A percentile compares a stretch with the other conserved stretches of the same genome.
These are phyloP conservation scores for Schizopygopsis pylzovi DNA, from an alignment of 2,797 vertebrate species.

Conservation along the genomic window DNA sequence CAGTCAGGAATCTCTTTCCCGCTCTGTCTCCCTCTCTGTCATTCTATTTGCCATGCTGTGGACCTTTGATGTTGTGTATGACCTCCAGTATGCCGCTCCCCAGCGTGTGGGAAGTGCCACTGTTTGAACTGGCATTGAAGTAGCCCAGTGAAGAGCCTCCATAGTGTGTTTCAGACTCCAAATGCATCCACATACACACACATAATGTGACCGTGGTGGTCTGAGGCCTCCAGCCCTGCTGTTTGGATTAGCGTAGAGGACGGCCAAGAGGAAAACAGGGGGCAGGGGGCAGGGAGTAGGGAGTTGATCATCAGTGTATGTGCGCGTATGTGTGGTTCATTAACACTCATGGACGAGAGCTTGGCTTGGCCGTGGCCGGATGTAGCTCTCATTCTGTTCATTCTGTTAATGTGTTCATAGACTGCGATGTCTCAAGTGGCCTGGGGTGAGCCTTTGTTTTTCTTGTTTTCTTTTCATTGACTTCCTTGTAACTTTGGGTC, in stretches of 20 bases:
- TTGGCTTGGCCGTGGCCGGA: slow-evolving; percentile 21
- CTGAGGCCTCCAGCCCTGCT: slow-evolving; percentile 48
- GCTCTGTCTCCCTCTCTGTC: slow-evolving; percentile 7
- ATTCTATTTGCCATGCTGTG: slow-evolving; percentile 44
- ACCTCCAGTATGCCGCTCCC: slow-evolving; percentile 45
- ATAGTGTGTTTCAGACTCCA: slow-evolving; percentile 29
- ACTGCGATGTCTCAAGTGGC: slow-evolving; percentile 44
- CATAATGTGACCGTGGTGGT: slow-evolving; percentile 21
- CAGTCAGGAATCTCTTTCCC: slow-evolving; percentile 25
- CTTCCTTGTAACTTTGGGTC: slow-evolving; percentile 41
- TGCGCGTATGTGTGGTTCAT: slow-evolving; percentile 27
- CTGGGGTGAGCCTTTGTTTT: slow-evolving; percentile 11
- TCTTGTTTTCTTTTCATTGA: slow-evolving; percentile 44
- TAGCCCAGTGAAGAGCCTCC: slow-evolving; percentile 36
- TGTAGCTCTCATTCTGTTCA: slow-evolving; percentile 40
- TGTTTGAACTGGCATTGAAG: slow-evolving; percentile 44
- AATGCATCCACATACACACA: slow-evolving; percentile 23
- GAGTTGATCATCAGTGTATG: slow-evolving; percentile 23
- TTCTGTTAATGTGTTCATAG: slow-evolving; percentile 46
- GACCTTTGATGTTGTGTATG: slow-evolving; percentile 52
- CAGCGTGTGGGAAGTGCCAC: slow-evolving; percentile 42
- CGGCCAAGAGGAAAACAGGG: slow-evolving; percentile 50
- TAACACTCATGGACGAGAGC: slow-evolving; percentile 23
- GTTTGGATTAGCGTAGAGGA: slow-evolving; percentile 62
- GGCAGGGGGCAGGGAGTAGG: slow-evolving; percentile 38